Evolutionary conservation across 2,797 vertebrate genomes (phyloP).

Genomic region (Eupleurogrammus muticus): DNA sequence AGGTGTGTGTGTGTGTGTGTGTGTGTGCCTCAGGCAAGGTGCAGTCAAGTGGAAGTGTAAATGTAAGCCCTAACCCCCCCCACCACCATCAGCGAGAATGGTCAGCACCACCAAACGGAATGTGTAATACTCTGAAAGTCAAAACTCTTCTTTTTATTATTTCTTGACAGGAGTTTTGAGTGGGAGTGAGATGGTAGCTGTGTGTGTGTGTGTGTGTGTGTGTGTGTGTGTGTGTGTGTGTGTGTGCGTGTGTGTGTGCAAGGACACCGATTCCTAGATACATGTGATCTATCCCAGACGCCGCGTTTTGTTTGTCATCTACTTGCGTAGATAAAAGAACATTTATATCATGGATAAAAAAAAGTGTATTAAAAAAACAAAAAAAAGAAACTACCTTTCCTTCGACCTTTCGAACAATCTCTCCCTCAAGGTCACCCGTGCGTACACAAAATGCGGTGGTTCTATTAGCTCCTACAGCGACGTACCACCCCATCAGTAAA

Average conservation of each 20-base stretch:
- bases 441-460: conserved; percentile 36
- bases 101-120: conserved; percentile 52
- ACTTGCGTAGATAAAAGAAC: conserved; percentile 28
- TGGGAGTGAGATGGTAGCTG: too few relatives aligned
- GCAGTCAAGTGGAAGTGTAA: conserved; percentile 61
- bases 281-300: conserved; percentile 59
- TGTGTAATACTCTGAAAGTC: background rate
- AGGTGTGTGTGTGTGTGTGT: too few relatives aligned
- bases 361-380: conserved; percentile 18
- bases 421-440: conserved; percentile 47
- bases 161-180: conserved; percentile 12
- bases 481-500: conserved; percentile 53
- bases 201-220: too few relatives aligned
- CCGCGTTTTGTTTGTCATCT: conserved; percentile 57
- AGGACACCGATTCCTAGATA: conserved; percentile 66
- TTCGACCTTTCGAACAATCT: conserved; percentile 33
- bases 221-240: too few relatives aligned
- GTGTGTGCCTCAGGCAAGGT: conserved; percentile 54
- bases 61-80: too few relatives aligned
- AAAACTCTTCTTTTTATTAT: background rate
- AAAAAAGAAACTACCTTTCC: conserved; percentile 7
- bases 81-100: too few relatives aligned
- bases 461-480: conserved; percentile 55
- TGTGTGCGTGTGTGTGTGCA: too few relatives aligned
- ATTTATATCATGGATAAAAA: conserved; percentile 17